A percentile compares a stretch with the other conserved stretches of the same genome.
These are phyloP conservation scores for Phyllopteryx taeniolatus DNA, from an alignment of 2,113 vertebrate species.

Conservation along the genomic window DNA sequence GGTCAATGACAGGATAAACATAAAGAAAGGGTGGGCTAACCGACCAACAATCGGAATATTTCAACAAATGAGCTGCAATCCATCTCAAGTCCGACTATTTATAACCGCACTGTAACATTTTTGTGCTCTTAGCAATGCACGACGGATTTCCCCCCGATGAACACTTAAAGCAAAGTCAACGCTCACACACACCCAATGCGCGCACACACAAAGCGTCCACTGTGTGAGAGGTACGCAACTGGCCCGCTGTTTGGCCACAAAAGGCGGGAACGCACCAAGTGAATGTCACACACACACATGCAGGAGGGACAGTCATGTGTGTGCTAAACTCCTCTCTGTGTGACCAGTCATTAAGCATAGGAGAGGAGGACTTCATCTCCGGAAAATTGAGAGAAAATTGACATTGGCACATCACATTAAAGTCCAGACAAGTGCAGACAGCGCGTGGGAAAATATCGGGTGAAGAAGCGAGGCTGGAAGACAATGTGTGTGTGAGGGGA, in stretches of 20 bases:
- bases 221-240: slow-evolving; percentile 72
- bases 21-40: slow-evolving; percentile 13
- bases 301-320: slow-evolving; percentile 42
- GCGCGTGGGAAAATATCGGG: slow-evolving; percentile 57
- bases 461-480: slow-evolving; percentile 28
- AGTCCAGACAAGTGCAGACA: background rate
- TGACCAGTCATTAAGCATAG: background rate
- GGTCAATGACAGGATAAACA: slow-evolving; percentile 43
- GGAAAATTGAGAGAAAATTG: background rate
- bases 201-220: slow-evolving; percentile 76
- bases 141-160: slow-evolving; percentile 8
- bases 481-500: background rate
- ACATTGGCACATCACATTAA: slow-evolving; percentile 8
- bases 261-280: slow-evolving; percentile 57
- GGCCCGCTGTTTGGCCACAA: slow-evolving; percentile 62
- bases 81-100: background rate
- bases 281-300: slow-evolving; percentile 30
- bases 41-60: background rate
- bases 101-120: background rate
- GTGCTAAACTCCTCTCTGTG: background rate
- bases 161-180: slow-evolving; percentile 15
- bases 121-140: slow-evolving; percentile 9
- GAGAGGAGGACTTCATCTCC: background rate
- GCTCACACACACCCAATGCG: slow-evolving; percentile 19
- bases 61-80: background rate